Base-by-base conservation (phyloP, 2,113 vertebrate species). In the Vanacampus margaritifer region DNA sequence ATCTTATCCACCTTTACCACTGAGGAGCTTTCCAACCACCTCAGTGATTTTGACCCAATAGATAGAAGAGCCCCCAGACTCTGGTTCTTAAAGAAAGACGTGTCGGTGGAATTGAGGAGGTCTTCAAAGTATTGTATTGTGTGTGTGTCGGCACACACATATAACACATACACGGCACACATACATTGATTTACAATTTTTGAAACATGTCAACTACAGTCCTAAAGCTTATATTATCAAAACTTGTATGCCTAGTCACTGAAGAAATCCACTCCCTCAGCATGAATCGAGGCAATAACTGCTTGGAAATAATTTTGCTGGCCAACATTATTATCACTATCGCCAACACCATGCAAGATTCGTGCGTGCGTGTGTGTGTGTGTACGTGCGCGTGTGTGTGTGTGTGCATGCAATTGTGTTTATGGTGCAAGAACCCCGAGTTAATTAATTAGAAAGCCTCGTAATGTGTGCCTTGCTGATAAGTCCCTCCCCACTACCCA, bases 401-500 rank as follows among this genome's bases (percentile, higher is more conserved):
- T 51, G 23, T 41, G 54, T 67, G 66, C 61, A 70, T 45, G 58
- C 56, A 68, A 80, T 82, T 78, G 86, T 88, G 82, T 87, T 84
- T 81, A 74, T 79, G 75, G 61, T 63, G 73, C 48, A 48, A 83
- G 72, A 57, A 88, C 69, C 83, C 78, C 65, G 76, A 89, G 87
- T 90, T 91, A 91, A 92, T 93, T 91, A 88, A 91, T 90, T 91
- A 91, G 87, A 92, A 90, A 91, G 86, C 83, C 84, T 75, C 75
- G 80, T 80, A 86, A 87, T 88, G 84, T 87, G 87, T 76, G 87
- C 80, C 87, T 81, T 46, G 85, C 90, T 86, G 88, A 89, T 90
- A 93, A 91, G 88, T 91, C 88, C 90, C 91, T 92, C 91, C 90
- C 89, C 76, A 88, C 82, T 91, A 90, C 90, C 90, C 86, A 89